Evolutionary conservation across 2,888 invertebrate species (phyloP).

Genomic region (Leucophenga maculata): DNA sequence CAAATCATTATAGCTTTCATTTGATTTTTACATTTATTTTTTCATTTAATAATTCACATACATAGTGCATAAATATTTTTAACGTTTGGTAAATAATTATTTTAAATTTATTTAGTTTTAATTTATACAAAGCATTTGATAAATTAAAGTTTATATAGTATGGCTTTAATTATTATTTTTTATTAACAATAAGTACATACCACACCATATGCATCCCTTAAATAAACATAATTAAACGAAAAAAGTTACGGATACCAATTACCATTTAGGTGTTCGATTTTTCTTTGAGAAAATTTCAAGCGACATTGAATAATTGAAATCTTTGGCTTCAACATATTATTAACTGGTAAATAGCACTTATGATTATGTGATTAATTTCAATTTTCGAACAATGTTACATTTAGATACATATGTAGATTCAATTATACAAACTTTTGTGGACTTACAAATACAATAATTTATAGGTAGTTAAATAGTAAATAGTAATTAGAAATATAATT

Average conservation of each 20-base stretch:
- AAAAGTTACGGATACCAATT: slow-evolving; percentile 4
- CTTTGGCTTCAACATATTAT: not conserved
- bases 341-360: slow-evolving; percentile 47
- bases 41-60: no score
- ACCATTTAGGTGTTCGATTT: slow-evolving; percentile 43
- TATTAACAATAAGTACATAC: slow-evolving; percentile 57
- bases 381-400: not conserved
- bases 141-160: slow-evolving; percentile 21
- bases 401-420: slow-evolving; percentile 36
- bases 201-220: slow-evolving; percentile 57
- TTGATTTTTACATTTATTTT: no score
- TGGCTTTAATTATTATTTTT: not conserved
- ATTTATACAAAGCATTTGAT: no score
- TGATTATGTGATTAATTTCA: not conserved
- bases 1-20: no score
- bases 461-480: no score
- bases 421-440: no score
- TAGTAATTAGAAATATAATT: no score
- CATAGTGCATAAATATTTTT: no score
- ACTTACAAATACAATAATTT: no score
- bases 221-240: slow-evolving; percentile 28
- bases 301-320: not conserved
- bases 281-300: slow-evolving; percentile 8
- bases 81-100: no score
- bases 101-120: no score